Percentiles rank a stretch among this genome's conserved stretches.
These are phyloP conservation scores for Cromileptes altivelis DNA, from an alignment of 2,113 vertebrate genomes.

Conservation along the genomic window DNA sequence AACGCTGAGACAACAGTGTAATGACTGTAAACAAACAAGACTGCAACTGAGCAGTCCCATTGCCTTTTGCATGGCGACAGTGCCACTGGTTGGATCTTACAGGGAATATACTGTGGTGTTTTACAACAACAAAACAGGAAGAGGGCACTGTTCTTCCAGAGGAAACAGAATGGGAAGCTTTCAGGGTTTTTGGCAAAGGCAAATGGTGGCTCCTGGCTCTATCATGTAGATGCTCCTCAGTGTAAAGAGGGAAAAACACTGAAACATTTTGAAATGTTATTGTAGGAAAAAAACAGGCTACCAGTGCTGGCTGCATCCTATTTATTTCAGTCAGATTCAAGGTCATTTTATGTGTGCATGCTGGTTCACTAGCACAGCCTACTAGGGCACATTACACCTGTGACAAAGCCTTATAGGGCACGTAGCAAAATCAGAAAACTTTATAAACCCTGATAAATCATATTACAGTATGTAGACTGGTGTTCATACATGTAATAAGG, in stretches of 20 bases:
- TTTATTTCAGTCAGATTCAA: not conserved
- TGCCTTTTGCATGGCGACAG: not conserved
- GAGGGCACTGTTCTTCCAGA: slow-evolving; percentile 54
- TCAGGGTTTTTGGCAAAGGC: not conserved
- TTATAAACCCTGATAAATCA: too few species aligned
- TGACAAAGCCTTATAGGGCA: not conserved
- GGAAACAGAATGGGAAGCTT: not conserved
- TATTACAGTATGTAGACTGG: too few species aligned
- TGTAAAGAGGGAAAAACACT: not conserved
- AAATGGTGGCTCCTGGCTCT: slow-evolving; percentile 36
- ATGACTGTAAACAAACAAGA: slow-evolving; percentile 6
- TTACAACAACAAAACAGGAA: not conserved
- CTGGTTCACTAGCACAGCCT: not conserved
- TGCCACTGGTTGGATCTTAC: slow-evolving; percentile 5
- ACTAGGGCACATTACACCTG: too few species aligned
- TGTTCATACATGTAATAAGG: too few species aligned
- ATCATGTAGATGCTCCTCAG: not conserved
- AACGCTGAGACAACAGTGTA: not conserved
- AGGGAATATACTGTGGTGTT: not conserved
- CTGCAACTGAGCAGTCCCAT: not conserved
- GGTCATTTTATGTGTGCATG: not conserved
- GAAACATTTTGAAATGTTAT: not conserved
- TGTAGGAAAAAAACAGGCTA: not conserved
- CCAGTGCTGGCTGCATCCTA: not conserved
- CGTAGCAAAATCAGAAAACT: not conserved